Evolutionary conservation across 2,113 vertebrate species (phyloP).

Genomic region (Xenopus borealis): DNA sequence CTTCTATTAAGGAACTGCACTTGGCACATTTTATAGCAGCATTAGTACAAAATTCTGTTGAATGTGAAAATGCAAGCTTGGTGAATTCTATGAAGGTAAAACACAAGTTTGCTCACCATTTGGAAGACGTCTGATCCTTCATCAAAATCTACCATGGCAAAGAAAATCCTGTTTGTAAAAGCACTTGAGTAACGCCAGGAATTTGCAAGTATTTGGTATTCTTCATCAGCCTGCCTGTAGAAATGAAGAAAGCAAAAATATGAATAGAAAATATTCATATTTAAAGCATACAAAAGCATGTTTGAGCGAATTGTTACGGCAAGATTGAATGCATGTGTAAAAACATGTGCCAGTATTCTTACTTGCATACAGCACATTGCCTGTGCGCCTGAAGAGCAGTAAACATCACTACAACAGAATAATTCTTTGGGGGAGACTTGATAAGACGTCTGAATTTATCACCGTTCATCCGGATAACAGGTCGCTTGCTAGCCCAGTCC

Average conservation of each 20-base stretch:
- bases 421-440: conserved; percentile 91
- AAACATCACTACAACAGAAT: conserved; percentile 95
- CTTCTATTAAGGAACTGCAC: no score
- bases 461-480: conserved; percentile 90
- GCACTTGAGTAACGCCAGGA: conserved; percentile 95
- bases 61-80: not conserved
- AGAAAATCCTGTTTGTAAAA: conserved; percentile 94
- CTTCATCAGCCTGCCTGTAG: conserved; percentile 91
- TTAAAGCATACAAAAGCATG: no score
- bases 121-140: conserved; percentile 97
- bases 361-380: conserved; percentile 94
- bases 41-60: no score
- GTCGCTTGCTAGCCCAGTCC: conserved; percentile 90
- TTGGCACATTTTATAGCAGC: no score
- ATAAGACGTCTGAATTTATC: conserved; percentile 94
- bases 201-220: conserved; percentile 93
- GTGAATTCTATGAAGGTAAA: no score
- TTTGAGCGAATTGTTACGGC: no score
- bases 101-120: conserved; percentile 72
- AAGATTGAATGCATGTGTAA: no score
- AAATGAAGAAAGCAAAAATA: conserved; percentile 30
- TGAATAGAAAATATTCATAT: not conserved
- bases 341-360: conserved; percentile 42
- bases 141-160: conserved; percentile 93
- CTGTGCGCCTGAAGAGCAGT: conserved; percentile 94